A percentile compares a stretch with the other conserved stretches of the same genome.
Evolutionary conservation across 1,140 invertebrate genomes (phyloP).

Genomic region (Pseudomyrmex cubaensis): DNA sequence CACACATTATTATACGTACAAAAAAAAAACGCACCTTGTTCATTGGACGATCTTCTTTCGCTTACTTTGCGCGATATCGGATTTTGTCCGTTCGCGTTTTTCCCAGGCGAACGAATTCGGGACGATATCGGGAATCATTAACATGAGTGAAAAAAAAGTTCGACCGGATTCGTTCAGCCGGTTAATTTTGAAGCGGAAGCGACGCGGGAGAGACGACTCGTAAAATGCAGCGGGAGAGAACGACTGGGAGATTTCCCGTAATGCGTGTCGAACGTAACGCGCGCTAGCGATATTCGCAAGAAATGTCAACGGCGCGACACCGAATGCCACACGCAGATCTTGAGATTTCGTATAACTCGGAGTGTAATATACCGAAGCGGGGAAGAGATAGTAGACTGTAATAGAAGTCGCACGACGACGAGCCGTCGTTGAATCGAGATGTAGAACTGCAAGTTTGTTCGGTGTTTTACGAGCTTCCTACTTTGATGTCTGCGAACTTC

Average conservation of each 20-base stretch:
- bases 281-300: neutral
- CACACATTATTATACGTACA: no score
- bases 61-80: no score
- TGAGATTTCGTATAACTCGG: constrained; percentile 27
- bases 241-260: neutral
- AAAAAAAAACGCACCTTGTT: no score
- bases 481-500: constrained; percentile 48
- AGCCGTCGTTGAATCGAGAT: constrained; percentile 13
- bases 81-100: no score
- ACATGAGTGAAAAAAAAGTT: no score
- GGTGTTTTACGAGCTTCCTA: constrained; percentile 48
- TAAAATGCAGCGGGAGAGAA: neutral
- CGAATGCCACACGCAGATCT: constrained; percentile 7
- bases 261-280: no score
- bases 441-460: constrained; percentile 43
- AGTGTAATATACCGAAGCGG: constrained; percentile 26
- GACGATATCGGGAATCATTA: no score
- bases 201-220: neutral
- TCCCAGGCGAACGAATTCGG: no score
- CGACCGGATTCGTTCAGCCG: neutral
- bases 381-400: constrained; percentile 20
- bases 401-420: constrained; percentile 29
- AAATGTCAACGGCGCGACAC: neutral
- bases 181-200: constrained; percentile 29
- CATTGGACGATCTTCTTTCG: no score